Conservation (phyloP, 2,113 vertebrate genomes). For the Mustelus asterias region DNA sequence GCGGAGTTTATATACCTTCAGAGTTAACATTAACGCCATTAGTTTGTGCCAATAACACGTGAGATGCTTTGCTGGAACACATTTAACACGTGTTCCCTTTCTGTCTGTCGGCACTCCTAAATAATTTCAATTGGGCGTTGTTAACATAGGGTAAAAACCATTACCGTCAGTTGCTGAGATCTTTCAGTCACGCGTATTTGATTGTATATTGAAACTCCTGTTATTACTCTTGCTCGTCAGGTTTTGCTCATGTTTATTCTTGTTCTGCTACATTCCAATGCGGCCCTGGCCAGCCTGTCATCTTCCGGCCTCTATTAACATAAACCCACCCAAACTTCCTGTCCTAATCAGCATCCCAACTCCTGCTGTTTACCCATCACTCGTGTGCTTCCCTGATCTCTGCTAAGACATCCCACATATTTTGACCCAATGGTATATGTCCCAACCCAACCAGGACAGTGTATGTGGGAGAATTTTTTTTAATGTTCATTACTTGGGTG, state of each 20-base stretch:
- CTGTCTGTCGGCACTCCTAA: not conserved
- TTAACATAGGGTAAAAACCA: not conserved
- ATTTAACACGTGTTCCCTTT: not conserved
- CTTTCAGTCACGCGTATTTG: not conserved
- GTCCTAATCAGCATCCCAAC: not conserved
- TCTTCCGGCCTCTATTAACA: not conserved
- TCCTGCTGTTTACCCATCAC: too few relatives aligned
- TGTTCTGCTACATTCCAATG: not conserved
- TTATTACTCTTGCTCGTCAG: not conserved
- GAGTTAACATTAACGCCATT: constrained; percentile 4
- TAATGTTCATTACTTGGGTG: too few relatives aligned
- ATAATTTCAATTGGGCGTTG: not conserved
- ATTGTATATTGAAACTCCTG: not conserved
- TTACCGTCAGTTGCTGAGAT: not conserved
- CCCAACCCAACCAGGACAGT: too few relatives aligned
- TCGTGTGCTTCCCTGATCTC: too few relatives aligned
- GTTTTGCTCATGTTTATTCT: not conserved
- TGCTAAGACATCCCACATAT: too few relatives aligned
- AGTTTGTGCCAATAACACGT: not conserved
- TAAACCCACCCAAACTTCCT: not conserved
- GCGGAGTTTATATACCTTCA: not conserved
- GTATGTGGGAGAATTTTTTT: too few relatives aligned
- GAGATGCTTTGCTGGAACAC: not conserved
- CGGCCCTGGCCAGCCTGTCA: not conserved
- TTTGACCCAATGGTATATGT: too few relatives aligned